Evolutionary conservation across 2,113 vertebrate genomes (phyloP), one percentile per base, ranked within the genome.

Genomic region (Lepus europaeus): DNA sequence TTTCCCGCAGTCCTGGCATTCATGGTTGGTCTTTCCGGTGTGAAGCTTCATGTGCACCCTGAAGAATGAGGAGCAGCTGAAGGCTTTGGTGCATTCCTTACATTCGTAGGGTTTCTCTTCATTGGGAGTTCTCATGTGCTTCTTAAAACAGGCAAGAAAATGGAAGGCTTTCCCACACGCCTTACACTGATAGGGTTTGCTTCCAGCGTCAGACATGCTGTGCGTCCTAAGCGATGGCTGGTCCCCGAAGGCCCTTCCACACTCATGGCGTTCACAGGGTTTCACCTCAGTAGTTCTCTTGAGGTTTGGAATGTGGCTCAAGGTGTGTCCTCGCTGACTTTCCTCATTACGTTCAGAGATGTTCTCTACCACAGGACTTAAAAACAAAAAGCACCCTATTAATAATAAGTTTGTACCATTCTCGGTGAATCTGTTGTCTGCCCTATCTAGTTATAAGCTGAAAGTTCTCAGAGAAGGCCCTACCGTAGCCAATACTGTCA

Each of bases 81-180:
- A 98, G 90, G 82, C 68, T 72, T 84, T 93, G 45, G 66, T 27
- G 81, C 96, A 96, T 39, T 96, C 90, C 72, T 94, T 69, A 95
- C 96, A 97, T 68, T 93, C 90, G 2, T 95, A 97, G 5, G 94
- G 92, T 31, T 94, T 97, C 66, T 94, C 94, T 76, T 95, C 97
- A 13, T 11, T 76, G 29, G 92, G 95, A n/a, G 68, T 94, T 66
- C 95, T 96, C 85, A 97, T 63, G 25, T 97, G 96, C 72, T 97
- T 96, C 76, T 87, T 97, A 66, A 97, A 95, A 85, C 90, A 97
- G 79, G 96, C 69, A 2, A 95, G 84, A 74, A 97, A 97, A 53
- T 91, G 39, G 29, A 97, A 96, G 70, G 83, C 89, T 76, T 97
- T 97, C 49, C 96, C 95, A 69, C 97, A 97, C 64, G 93, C 96